Conservation (phyloP, 2,888 invertebrate genomes). For the Galerucella pusilla region DNA sequence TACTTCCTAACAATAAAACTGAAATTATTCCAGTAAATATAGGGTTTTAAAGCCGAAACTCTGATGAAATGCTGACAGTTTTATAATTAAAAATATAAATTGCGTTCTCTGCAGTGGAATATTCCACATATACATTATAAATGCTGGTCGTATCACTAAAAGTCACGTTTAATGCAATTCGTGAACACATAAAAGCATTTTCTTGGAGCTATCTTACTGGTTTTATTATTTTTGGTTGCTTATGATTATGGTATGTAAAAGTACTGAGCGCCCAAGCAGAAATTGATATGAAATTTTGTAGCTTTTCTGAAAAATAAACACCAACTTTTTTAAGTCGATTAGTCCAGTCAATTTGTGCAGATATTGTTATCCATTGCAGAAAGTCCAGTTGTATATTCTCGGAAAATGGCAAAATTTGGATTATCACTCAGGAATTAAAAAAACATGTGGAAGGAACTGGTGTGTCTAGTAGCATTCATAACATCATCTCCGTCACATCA, state of each 20-base stretch:
- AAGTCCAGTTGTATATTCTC: no score
- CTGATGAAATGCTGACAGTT: neutral
- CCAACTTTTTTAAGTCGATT: no score
- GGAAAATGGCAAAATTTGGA: no score
- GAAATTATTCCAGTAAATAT: neutral
- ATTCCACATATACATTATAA: neutral
- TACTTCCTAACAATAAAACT: neutral
- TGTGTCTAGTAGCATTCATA: no score
- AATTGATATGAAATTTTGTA: neutral
- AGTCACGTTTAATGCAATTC: neutral
- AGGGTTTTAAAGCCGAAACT: neutral
- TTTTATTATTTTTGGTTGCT: neutral
- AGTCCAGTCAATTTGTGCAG: no score
- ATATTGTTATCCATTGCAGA: no score
- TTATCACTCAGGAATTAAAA: no score
- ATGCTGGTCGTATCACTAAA: neutral
- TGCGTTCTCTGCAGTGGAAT: neutral
- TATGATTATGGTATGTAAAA: neutral
- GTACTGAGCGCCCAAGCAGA: neutral
- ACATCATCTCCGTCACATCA: no score
- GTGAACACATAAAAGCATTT: neutral
- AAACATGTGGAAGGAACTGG: no score
- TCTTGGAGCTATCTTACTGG: neutral
- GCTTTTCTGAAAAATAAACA: neutral
- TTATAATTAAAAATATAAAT: slow-evolving; percentile 5